Base-by-base conservation (phyloP, 2,888 invertebrate genomes). In the Calliscelio sp. region DNA sequence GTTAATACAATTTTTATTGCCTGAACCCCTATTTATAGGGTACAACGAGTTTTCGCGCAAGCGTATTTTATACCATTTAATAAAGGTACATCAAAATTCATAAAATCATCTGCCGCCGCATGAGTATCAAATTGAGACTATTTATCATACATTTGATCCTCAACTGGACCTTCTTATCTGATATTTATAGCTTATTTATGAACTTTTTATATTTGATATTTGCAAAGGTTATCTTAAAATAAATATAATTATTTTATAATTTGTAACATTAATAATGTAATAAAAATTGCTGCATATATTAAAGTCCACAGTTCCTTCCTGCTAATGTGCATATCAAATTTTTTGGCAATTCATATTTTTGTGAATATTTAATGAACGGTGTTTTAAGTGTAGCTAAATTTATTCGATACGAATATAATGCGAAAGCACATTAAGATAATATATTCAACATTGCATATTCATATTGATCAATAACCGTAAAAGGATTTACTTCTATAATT, bases 11-110 rank as follows among this genome's bases (percentile, higher is more conserved):
- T 59, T 51, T 6, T 14, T 38, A 66, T 32, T 41, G 20, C 35
- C 11, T 44, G 63, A 80, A 73, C 66, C 18, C 59, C 57, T 73
- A 80, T 80, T 80, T 80, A 80, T 80, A 80, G 73, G 80, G 41
- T 65, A 55, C 32, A 2, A 11, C 28, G 22, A 24, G n/a, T 44
- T 61, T 78, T 53, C 32, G 78, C 78, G 79, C 79, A 71, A 44
- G 79, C 71, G 79, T 80, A 5, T 32, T 7, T 44, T 53, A 38
- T 57, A 63, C 46, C 63, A 63, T 35, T 3, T 24, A n/a, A n/a
- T n/a, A n/a, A n/a, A n/a, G n/a, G n/a, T n/a, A n/a, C n/a, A n/a
- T n/a, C n/a, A n/a, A n/a, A n/a, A n/a, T 53, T 53, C 63, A 32
- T 71, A 18, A 55, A 61, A 53, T 49, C n/a, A 44, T 38, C 8